Evolutionary conservation across 1,140 invertebrate genomes (phyloP), one percentile per base, ranked within the genome.

Genomic region (Nasonia giraulti): DNA sequence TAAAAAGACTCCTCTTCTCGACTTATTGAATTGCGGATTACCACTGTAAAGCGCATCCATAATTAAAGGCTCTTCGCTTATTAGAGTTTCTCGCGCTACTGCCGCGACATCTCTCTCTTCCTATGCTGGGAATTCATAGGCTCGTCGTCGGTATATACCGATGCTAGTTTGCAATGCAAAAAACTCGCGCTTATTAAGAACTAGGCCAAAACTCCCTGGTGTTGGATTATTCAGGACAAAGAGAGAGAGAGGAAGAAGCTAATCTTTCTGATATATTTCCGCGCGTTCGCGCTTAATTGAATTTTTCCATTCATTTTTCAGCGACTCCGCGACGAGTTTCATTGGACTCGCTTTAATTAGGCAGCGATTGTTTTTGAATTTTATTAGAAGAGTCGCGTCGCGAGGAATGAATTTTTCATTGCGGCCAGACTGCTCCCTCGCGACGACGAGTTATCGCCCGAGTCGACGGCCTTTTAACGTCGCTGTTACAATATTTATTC

Each of bases 251-350:
- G 69, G n/a, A n/a, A 75, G 50, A 84, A 68, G 55, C 74, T 85
- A 85, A 81, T 85, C 55, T 85, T 76, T 47, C 79, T 85, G 73
- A 85, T 81, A 77, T 85, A 85, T 77, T 69, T 75, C 62, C 40
- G 5, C 27, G 62, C 1, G 20, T 2, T 62, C 12, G 47, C 11
- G 79, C 55, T 80, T 81, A 85, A 85, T 84, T 84, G 71, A 80
- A 84, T 85, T 55, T 69, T 81, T 10, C 79, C 73, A 76, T 85
- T 69, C 73, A 81, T 85, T 81, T 85, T 81, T 84, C 78, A 84
- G 6, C 55, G 55, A 62, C 14, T 62, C 55, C 14, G 17, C 55
- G 55, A n/a, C 6, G 31, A 62, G 27, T 10, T 40, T 23, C 47
- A 31, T 79, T 84, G 40, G 27, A 37, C 23, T 55, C 14, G 3